These are phyloP conservation scores for Pentalonia nigronervosa DNA, from an alignment of 1,140 invertebrate species.

Conservation along the genomic window DNA sequence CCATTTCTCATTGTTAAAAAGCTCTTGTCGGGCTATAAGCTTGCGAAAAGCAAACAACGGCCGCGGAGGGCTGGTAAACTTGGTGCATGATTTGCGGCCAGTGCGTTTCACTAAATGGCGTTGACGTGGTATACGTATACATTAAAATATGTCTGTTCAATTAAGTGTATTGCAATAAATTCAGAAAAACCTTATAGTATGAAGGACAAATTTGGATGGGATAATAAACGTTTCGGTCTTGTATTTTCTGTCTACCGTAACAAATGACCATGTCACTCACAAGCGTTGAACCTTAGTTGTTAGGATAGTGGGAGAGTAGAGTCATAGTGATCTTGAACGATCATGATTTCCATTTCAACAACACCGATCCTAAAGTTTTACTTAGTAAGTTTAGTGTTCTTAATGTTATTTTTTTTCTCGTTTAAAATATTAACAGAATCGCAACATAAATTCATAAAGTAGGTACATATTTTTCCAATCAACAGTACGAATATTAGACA, in stretches of 20 bases:
- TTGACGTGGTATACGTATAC: background rate
- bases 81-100: background rate
- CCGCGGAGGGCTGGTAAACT: background rate
- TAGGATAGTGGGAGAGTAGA: accelerated
- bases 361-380: background rate
- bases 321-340: background rate
- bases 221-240: background rate
- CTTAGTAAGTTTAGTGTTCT: background rate
- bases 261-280: background rate
- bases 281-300: background rate
- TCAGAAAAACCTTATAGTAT: background rate
- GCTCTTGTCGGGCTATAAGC: background rate
- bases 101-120: background rate
- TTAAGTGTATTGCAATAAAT: constrained; percentile 46
- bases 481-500: background rate
- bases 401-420: background rate
- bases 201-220: background rate
- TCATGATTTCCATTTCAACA: background rate
- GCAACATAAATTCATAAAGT: background rate
- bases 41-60: background rate
- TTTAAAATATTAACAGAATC: background rate
- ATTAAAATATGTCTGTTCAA: background rate
- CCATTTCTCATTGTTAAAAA: background rate
- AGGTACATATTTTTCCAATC: background rate
- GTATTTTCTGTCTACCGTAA: background rate